phyloP scores from a whole-genome alignment of 2,888 invertebrate species.

The Antheraea yamamai region DNA sequence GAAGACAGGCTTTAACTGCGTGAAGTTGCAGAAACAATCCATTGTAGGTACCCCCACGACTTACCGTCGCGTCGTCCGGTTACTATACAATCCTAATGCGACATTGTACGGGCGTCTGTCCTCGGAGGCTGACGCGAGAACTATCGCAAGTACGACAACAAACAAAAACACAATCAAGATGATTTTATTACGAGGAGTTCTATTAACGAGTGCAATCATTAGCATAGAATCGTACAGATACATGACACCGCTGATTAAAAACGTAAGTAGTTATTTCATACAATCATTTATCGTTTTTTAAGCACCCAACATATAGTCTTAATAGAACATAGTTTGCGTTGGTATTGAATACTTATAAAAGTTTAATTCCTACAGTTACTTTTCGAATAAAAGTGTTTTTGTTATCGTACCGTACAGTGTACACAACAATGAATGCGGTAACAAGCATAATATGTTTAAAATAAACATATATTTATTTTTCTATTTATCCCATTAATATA shows the following conservation, averaged over 20 bases:
- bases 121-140: background rate
- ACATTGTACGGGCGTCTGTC: slow-evolving; percentile 17
- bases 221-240: slow-evolving; percentile 42
- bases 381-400: background rate
- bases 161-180: slow-evolving; percentile 8
- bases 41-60: background rate
- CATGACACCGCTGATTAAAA: slow-evolving; percentile 64
- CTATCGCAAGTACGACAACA: slow-evolving; percentile 1
- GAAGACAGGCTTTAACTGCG: background rate
- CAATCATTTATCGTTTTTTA: background rate
- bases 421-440: background rate
- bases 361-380: background rate
- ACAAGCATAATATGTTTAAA: background rate
- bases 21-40: slow-evolving; percentile 12
- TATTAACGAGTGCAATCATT: slow-evolving; percentile 13
- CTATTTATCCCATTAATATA: too few relatives aligned
- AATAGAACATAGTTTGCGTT: background rate
- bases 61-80: background rate
- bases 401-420: background rate
- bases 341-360: background rate
- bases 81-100: background rate
- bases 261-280: slow-evolving; percentile 60
- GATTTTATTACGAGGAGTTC: background rate
- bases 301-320: background rate
- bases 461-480: too few relatives aligned